Percentiles rank a stretch among this genome's conserved stretches.
Conservation (phyloP, 2,113 vertebrate genomes). For the Paradoxurus hermaphroditus region DNA sequence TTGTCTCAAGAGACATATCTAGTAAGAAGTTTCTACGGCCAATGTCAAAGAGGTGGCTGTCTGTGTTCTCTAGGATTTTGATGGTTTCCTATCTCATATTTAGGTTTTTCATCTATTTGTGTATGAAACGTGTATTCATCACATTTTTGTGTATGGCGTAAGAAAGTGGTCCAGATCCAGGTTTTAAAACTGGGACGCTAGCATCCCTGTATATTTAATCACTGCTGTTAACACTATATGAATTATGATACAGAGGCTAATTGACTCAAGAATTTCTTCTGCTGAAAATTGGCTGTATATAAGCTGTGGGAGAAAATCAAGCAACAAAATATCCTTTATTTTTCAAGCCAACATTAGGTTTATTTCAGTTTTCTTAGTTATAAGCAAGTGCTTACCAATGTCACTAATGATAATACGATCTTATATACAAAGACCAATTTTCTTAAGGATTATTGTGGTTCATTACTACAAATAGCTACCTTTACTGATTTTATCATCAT, state of each 20-base stretch:
- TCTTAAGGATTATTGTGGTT: not conserved
- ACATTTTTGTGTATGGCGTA: not conserved
- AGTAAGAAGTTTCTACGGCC: not conserved
- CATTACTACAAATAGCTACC: not conserved
- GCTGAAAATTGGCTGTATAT: not conserved
- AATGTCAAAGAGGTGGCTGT: not conserved
- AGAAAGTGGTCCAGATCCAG: not conserved
- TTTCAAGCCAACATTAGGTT: not conserved
- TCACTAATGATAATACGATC: not conserved
- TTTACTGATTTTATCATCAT: not conserved
- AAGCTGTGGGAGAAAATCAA: not conserved
- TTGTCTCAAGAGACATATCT: not conserved
- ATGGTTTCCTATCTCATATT: not conserved
- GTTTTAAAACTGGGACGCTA: not conserved
- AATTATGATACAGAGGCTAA: not conserved
- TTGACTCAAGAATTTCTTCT: not conserved
- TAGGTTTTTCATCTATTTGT: not conserved
- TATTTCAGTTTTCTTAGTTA: not conserved
- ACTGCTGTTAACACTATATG: not conserved
- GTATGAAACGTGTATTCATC: too few relatives aligned
- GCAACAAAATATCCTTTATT: not conserved
- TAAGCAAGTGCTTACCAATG: not conserved
- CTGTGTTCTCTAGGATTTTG: not conserved
- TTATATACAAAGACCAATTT: not conserved
- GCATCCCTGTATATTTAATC: not conserved